phyloP scores from a whole-genome alignment of 2,888 invertebrate genomes.

The Acleris cristana region DNA sequence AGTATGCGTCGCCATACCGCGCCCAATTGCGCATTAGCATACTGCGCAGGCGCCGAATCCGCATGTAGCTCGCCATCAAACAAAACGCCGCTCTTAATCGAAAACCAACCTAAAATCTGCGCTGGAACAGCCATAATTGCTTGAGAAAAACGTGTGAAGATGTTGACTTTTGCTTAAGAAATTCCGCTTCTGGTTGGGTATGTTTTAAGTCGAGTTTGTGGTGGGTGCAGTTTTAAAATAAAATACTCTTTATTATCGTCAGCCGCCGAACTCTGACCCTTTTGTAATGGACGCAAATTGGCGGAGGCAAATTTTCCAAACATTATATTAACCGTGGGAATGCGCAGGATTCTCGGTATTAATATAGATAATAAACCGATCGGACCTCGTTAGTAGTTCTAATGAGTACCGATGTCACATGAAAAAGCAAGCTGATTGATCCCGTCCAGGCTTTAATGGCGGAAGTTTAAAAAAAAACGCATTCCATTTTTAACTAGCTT shows the following conservation, averaged over 20 bases:
- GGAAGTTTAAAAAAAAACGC: slow-evolving; percentile 15
- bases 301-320: slow-evolving; percentile 63
- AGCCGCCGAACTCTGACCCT: slow-evolving; percentile 68
- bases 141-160: slow-evolving; percentile 8
- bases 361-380: slow-evolving; percentile 25
- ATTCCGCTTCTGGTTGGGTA: not conserved
- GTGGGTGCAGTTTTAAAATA: slow-evolving; percentile 44
- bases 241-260: slow-evolving; percentile 48
- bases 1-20: slow-evolving; percentile 55
- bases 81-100: slow-evolving; percentile 52
- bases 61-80: slow-evolving; percentile 67
- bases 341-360: slow-evolving; percentile 38
- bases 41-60: slow-evolving; percentile 68
- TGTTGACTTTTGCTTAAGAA: slow-evolving; percentile 17
- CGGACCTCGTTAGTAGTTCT: slow-evolving; percentile 14
- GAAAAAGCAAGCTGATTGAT: slow-evolving; percentile 28
- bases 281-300: slow-evolving; percentile 71
- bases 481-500: slow-evolving; percentile 12
- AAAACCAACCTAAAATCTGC: slow-evolving; percentile 44
- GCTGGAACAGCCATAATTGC: slow-evolving; percentile 46
- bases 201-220: slow-evolving; percentile 21
- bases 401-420: slow-evolving; percentile 20
- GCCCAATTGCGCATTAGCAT: slow-evolving; percentile 77
- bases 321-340: slow-evolving; percentile 53
- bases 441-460: slow-evolving; percentile 16